Conservation (phyloP, 2,113 vertebrate genomes). For the Notarius quadriscutis region DNA sequence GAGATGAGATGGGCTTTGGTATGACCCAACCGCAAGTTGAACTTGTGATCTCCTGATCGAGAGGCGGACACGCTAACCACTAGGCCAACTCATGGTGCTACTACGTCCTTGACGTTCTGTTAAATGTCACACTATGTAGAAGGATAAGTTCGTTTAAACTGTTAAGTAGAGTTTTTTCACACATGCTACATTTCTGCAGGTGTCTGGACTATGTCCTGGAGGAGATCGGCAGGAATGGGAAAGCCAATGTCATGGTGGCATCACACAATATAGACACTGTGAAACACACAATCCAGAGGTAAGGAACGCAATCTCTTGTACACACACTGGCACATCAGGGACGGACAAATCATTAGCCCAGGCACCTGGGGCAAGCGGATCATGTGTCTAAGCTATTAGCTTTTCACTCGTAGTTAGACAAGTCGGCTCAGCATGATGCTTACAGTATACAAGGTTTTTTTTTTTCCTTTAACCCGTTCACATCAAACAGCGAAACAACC, state of each 20-base stretch:
- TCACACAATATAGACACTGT: conserved; percentile 89
- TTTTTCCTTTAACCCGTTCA: no score
- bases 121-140: not conserved
- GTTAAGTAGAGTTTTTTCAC: not conserved
- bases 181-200: conserved; percentile 62
- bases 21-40: no score
- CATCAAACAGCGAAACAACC: no score
- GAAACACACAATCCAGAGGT: conserved; percentile 83
- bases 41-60: no score
- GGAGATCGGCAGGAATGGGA: conserved; percentile 77
- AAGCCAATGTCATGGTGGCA: conserved; percentile 87
- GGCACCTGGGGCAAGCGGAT: not conserved
- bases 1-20: no score
- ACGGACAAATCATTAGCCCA: not conserved
- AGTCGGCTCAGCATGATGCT: not conserved
- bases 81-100: no score
- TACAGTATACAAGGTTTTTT: no score
- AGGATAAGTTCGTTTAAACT: not conserved
- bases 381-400: not conserved
- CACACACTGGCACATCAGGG: not conserved
- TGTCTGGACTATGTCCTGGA: conserved; percentile 87
- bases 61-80: no score
- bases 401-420: not conserved
- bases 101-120: no score
- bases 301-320: conserved; percentile 1